Evolutionary conservation across 2,888 invertebrate species (phyloP).

Genomic region (Germaria angustata): DNA sequence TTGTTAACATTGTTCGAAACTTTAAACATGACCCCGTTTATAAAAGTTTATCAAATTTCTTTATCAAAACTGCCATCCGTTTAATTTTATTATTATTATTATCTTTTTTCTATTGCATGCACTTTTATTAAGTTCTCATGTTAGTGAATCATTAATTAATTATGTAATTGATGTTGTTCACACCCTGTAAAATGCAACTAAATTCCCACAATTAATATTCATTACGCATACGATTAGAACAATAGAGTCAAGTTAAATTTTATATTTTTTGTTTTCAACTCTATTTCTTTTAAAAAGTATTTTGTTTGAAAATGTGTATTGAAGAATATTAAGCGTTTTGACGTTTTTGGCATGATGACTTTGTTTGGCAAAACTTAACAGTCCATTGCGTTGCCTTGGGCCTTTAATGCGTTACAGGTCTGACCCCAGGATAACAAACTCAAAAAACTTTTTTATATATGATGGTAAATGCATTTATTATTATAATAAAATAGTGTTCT

Average conservation of each 20-base stretch:
- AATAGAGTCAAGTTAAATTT: conserved; percentile 27
- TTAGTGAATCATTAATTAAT: conserved; percentile 44
- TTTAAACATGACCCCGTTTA: conserved; percentile 4
- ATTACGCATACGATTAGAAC: conserved; percentile 51
- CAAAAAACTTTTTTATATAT: no score
- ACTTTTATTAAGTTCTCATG: conserved; percentile 31
- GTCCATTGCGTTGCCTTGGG: no score
- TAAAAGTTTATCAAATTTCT: neutral
- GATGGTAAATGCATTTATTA: no score
- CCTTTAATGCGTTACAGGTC: no score
- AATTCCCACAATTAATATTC: conserved; percentile 60
- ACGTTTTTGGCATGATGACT: conserved; percentile 29
- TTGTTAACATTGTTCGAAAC: neutral
- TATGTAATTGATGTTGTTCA: conserved; percentile 35
- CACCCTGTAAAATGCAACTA: conserved; percentile 55
- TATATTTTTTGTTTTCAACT: conserved; percentile 5
- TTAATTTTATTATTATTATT: neutral
- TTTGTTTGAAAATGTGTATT: conserved; percentile 25
- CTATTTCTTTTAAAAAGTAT: neutral
- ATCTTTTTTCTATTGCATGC: neutral
- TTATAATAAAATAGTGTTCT: no score
- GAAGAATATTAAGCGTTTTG: neutral
- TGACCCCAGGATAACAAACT: no score
- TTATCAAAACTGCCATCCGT: conserved; percentile 24
- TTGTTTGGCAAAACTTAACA: no score